Evolutionary conservation across 2,888 invertebrate genomes (phyloP).

Genomic region (Thecocarcelia acutangulata): DNA sequence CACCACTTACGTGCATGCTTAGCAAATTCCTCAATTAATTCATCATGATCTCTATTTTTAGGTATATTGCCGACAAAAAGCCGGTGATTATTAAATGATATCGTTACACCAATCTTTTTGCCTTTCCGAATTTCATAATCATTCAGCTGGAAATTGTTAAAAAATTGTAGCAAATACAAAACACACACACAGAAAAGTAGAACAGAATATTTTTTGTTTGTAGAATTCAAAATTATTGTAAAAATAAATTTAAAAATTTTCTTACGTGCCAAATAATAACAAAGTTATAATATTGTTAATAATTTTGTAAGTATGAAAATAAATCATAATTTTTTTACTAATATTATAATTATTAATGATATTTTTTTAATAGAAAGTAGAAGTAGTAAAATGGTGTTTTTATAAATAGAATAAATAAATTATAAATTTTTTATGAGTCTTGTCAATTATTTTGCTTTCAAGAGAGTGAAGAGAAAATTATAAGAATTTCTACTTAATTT

Average conservation of each 20-base stretch:
- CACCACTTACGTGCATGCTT: constrained; percentile 98
- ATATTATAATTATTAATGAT: constrained; percentile 67
- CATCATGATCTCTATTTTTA: constrained; percentile 99
- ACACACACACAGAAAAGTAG: constrained; percentile 61
- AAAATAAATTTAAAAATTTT: constrained; percentile 47
- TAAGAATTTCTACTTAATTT: constrained; percentile 57
- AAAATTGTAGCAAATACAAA: constrained; percentile 75
- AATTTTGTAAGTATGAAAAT: constrained; percentile 45
- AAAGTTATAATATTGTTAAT: constrained; percentile 60
- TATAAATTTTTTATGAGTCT: constrained; percentile 33
- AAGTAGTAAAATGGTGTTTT: constrained; percentile 58
- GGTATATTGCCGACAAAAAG: constrained; percentile 99
- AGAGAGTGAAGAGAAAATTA: constrained; percentile 30
- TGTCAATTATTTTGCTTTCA: constrained; percentile 22
- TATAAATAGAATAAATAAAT: constrained; percentile 42
- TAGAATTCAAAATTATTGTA: constrained; percentile 30
- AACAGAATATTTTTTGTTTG: constrained; percentile 66
- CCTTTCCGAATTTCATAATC: constrained; percentile 99
- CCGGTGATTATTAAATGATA: constrained; percentile 99
- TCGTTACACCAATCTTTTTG: constrained; percentile 99
- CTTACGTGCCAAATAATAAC: constrained; percentile 78
- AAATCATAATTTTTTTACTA: constrained; percentile 50
- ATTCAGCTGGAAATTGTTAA: constrained; percentile 96
- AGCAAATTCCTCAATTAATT: constrained; percentile 99
- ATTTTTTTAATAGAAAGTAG: constrained; percentile 25